A percentile compares a stretch with the other conserved stretches of the same genome.
Conservation (phyloP, 2,888 invertebrate species). For the Amiota mariae region DNA sequence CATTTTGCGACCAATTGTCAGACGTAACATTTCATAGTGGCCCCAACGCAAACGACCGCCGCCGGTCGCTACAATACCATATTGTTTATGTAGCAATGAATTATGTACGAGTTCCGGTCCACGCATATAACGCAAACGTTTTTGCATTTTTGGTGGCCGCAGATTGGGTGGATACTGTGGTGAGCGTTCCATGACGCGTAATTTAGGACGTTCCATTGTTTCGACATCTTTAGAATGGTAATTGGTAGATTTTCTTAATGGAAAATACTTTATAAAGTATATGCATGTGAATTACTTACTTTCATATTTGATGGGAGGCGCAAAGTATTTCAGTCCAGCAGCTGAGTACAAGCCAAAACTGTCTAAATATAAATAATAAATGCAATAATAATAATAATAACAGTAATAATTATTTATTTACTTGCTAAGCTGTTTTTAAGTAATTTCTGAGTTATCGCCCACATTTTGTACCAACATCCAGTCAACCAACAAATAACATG, state of each 20-base stretch:
- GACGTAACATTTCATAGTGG: slow-evolving; percentile 92
- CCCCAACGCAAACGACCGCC: slow-evolving; percentile 87
- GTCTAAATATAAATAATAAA: not conserved
- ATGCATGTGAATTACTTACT: slow-evolving; percentile 29
- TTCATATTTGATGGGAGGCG: slow-evolving; percentile 80
- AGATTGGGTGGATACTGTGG: slow-evolving; percentile 80
- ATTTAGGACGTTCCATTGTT: slow-evolving; percentile 82
- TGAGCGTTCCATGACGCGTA: slow-evolving; percentile 82
- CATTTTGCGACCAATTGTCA: slow-evolving; percentile 83
- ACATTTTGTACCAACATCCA: slow-evolving; percentile 2
- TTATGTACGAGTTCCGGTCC: slow-evolving; percentile 93
- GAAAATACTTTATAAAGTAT: slow-evolving; percentile 17
- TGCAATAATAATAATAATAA: too few relatives aligned
- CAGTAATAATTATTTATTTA: slow-evolving; percentile 28
- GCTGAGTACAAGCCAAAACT: slow-evolving; percentile 40
- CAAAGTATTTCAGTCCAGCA: slow-evolving; percentile 81
- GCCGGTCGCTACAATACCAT: slow-evolving; percentile 88
- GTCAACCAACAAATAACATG: not conserved
- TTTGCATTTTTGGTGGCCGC: slow-evolving; percentile 89
- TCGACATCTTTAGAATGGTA: slow-evolving; percentile 77
- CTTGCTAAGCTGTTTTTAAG: slow-evolving; percentile 44
- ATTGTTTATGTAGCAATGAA: slow-evolving; percentile 90
- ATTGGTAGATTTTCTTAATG: too few relatives aligned
- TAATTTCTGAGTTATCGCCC: slow-evolving; percentile 34
- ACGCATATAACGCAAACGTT: slow-evolving; percentile 86